Percentiles rank a stretch among this genome's conserved stretches.
Conservation (phyloP, 2,888 invertebrate species). For the Agrotis clavis region DNA sequence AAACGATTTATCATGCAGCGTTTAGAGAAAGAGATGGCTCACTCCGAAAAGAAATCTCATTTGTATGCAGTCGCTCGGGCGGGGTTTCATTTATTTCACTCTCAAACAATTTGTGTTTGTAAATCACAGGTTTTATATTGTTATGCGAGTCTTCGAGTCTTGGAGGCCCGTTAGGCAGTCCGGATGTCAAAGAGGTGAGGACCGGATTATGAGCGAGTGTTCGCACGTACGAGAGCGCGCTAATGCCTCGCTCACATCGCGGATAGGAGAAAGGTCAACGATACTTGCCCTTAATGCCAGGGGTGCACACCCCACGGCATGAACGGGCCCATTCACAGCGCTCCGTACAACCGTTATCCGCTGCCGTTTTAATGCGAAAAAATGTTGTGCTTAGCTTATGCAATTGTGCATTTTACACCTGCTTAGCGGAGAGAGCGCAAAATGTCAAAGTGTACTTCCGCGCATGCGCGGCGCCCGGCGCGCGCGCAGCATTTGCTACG, state of each 20-base stretch:
- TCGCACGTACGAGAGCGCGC: slow-evolving; percentile 70
- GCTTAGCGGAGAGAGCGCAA: slow-evolving; percentile 76
- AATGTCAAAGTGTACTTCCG: slow-evolving; percentile 86
- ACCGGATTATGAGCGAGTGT: slow-evolving; percentile 79
- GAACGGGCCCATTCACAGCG: slow-evolving; percentile 78
- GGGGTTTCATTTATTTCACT: slow-evolving; percentile 85
- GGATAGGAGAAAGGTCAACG: slow-evolving; percentile 75
- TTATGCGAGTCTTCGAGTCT: slow-evolving; percentile 62
- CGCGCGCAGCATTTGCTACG: slow-evolving; percentile 65
- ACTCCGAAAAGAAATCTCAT: slow-evolving; percentile 86
- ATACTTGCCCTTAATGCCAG: slow-evolving; percentile 74
- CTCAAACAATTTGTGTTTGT: slow-evolving; percentile 87
- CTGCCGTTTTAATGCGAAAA: slow-evolving; percentile 79
- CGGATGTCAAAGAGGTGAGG: slow-evolving; percentile 82
- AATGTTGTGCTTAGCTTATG: slow-evolving; percentile 77
- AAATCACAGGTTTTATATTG: slow-evolving; percentile 84
- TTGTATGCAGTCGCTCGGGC: slow-evolving; percentile 83
- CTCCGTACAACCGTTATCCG: slow-evolving; percentile 78
- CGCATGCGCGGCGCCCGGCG: slow-evolving; percentile 68
- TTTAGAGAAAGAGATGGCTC: slow-evolving; percentile 86
- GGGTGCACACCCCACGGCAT: slow-evolving; percentile 74
- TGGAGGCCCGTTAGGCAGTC: slow-evolving; percentile 78
- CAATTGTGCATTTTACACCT: slow-evolving; percentile 80
- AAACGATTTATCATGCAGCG: slow-evolving; percentile 86
- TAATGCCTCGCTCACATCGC: slow-evolving; percentile 68